Conservation (phyloP, 2,888 invertebrate species). For the Endotricha flammealis region DNA sequence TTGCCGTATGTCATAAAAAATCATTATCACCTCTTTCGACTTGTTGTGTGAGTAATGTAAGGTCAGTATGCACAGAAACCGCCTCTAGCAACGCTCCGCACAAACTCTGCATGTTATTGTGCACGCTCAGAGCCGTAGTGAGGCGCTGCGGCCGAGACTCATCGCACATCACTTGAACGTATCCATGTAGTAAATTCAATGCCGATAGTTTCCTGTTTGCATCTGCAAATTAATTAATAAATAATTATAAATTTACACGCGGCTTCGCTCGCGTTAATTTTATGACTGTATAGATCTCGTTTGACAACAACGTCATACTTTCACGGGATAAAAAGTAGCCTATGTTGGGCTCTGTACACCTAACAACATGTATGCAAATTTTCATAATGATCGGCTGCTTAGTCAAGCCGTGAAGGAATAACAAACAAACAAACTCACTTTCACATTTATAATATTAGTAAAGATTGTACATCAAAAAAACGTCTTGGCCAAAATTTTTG, state of each 20-base stretch:
- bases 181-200: constrained; percentile 82
- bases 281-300: neutral
- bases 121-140: constrained; percentile 73
- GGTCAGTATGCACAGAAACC: constrained; percentile 28
- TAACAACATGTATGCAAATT: too few relatives aligned
- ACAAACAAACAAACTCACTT: too few relatives aligned
- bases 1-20: too few relatives aligned
- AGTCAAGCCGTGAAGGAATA: too few relatives aligned
- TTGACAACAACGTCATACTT: too few relatives aligned
- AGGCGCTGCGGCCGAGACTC: constrained; percentile 70
- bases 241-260: neutral
- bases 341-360: too few relatives aligned
- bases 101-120: constrained; percentile 75
- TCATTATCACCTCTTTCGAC: constrained; percentile 53
- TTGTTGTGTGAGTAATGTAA: constrained; percentile 69
- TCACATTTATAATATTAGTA: too few relatives aligned
- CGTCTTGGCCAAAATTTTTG: too few relatives aligned
- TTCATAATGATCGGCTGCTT: too few relatives aligned
- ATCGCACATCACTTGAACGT: constrained; percentile 74
- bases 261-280: neutral
- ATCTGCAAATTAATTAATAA: constrained; percentile 62
- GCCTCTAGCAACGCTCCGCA: constrained; percentile 51
- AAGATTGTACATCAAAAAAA: too few relatives aligned
- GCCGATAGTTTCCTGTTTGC: constrained; percentile 79
- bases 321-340: too few relatives aligned